phyloP scores from a whole-genome alignment of 2,113 vertebrate genomes.

The Pachycephala philippinensis region DNA sequence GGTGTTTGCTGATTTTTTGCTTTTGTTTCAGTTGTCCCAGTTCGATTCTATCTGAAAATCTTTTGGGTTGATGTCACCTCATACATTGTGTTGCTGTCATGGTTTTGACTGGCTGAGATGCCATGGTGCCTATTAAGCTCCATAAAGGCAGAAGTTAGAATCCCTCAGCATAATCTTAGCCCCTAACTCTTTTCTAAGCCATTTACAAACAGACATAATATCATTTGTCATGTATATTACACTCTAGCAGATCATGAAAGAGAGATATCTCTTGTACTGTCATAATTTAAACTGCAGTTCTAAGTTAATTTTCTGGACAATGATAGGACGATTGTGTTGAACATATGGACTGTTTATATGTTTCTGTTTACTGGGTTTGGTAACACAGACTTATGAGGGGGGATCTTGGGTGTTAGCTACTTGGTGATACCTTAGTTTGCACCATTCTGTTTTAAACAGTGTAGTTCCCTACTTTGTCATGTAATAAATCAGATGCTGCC shows the following conservation, averaged over 20 bases:
- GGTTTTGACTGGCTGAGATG: conserved; percentile 49
- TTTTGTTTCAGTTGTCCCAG: conserved; percentile 31
- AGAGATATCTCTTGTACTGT: not conserved
- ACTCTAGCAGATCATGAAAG: not conserved
- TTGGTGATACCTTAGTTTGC: not conserved
- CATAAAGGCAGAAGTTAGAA: conserved; percentile 57
- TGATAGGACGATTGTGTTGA: not conserved
- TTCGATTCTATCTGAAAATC: conserved; percentile 27
- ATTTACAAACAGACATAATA: conserved; percentile 10
- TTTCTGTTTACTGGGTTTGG: not conserved
- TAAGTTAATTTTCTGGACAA: not conserved
- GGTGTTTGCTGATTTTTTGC: not conserved
- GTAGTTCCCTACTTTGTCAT: not conserved
- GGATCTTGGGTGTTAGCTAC: not conserved
- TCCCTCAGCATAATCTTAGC: conserved; percentile 52
- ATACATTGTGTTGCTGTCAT: conserved; percentile 6
- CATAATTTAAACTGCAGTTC: conserved; percentile 13
- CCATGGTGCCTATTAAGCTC: conserved; percentile 41
- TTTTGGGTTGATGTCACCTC: not conserved
- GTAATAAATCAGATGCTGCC: not conserved
- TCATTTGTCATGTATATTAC: conserved; percentile 37
- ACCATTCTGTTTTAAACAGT: not conserved
- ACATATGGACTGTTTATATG: not conserved
- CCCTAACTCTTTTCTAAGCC: conserved; percentile 24
- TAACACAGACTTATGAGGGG: not conserved